Percentiles rank a stretch among this genome's conserved stretches.
phyloP scores from a whole-genome alignment of 2,888 invertebrate species.

The Andrena flavipes region DNA sequence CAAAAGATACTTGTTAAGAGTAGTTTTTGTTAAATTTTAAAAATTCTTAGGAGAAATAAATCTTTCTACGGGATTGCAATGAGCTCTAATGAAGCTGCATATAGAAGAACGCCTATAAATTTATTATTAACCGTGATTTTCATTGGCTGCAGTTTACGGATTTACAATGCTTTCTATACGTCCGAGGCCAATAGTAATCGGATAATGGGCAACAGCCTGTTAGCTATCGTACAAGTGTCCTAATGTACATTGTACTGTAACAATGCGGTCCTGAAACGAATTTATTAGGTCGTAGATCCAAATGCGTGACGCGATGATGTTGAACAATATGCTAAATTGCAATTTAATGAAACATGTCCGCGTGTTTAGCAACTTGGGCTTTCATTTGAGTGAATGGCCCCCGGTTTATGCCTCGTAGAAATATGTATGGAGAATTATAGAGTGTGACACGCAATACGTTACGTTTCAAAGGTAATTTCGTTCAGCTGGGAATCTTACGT shows the following conservation, averaged over 20 bases:
- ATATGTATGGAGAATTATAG: no score
- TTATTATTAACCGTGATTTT: not conserved
- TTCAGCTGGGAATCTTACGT: no score
- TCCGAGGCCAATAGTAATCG: not conserved
- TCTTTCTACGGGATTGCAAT: not conserved
- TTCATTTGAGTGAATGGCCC: not conserved
- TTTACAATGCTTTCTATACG: not conserved
- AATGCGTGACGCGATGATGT: constrained; percentile 12
- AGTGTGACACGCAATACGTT: no score
- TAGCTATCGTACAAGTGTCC: not conserved
- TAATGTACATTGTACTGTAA: constrained; percentile 3
- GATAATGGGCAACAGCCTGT: not conserved
- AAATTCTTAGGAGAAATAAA: no score
- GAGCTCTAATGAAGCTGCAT: not conserved
- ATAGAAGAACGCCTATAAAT: not conserved
- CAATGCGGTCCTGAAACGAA: not conserved
- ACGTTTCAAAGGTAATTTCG: no score
- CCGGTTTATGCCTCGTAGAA: no score
- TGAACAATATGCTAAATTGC: constrained; percentile 23
- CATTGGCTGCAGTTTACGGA: not conserved
- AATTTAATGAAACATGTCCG: not conserved
- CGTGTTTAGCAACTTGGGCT: not conserved
- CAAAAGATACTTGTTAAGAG: no score
- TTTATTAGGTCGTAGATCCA: constrained; percentile 2
- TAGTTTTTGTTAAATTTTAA: no score